Base-by-base conservation (phyloP, 1,140 invertebrate genomes). In the Oreohelix idahoensis region DNA sequence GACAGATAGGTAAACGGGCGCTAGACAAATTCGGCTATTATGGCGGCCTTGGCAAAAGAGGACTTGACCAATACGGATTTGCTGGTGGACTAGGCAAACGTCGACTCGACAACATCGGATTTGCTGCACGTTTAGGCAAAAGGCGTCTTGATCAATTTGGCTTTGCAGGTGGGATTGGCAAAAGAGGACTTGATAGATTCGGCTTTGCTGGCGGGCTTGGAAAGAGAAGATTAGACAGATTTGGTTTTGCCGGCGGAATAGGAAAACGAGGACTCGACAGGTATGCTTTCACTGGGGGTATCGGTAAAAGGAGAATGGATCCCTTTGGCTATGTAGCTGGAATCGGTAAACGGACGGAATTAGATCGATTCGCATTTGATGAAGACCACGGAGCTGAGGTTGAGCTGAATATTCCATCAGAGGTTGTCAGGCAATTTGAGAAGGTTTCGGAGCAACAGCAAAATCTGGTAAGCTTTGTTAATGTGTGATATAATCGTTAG, bases 251-350 rank as follows among this genome's bases (percentile, higher is more conserved):
- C 35, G 70, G 79, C 26, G 66, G 70, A 71, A 73, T 81, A 10
- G 79, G 79, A 1, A 81, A 81, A 39, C 10, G 79, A 73, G 69
- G 79, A 49, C 26, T 81, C 1, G 79, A 81, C 45, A 35, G 36
- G 32, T 81, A 73, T 36, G 42, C 66, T 38, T 81, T 81, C 38
- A 20, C 38, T n/a, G 79, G 66, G 8, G 42, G 70, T 26, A 51
- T 81, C 4, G 79, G 79, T 36, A 81, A 81, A 74, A 38, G 79
- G 32, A 1, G 42, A 32, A 10, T 81, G n/a, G 79, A 81, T 73
- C 38, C n/a, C 5, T 73, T 29, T 26, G 42, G 38, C 2, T 81
- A 73, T 81, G 38, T 38, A 49, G 69, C 32, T n/a, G 66, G 79
- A 2, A 39, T 81, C 23, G 79, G 79, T 0, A 81, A 81, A 53